These are phyloP conservation scores for Actias luna DNA, from an alignment of 2,888 invertebrate genomes.

Conservation along the genomic window DNA sequence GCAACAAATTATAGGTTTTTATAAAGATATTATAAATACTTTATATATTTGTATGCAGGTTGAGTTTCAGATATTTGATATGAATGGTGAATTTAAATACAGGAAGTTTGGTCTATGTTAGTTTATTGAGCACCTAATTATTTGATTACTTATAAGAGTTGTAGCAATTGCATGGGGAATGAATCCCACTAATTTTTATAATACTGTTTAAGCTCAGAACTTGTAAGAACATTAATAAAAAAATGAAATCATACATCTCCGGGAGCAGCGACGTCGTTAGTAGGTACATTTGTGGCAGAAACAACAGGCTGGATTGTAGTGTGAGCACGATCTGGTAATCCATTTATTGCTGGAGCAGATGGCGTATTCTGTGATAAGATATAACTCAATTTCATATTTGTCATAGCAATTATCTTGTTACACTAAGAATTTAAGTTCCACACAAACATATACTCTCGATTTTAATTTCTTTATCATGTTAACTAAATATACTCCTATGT, in stretches of 20 bases:
- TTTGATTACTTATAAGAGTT: not conserved
- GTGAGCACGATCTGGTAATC: not conserved
- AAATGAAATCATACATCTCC: conserved; percentile 8
- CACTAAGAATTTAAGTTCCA: not conserved
- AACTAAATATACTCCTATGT: not conserved
- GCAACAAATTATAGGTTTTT: too few relatives aligned
- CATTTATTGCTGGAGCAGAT: not conserved
- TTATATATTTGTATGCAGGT: not conserved
- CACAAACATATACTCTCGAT: not conserved
- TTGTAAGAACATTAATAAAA: not conserved
- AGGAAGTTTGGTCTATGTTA: not conserved
- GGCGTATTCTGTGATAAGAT: conserved; percentile 20
- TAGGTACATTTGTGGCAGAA: not conserved
- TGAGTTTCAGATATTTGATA: not conserved
- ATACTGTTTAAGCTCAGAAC: not conserved
- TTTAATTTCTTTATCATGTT: not conserved
- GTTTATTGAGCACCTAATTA: too few relatives aligned
- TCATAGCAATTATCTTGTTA: not conserved
- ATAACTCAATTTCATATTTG: not conserved
- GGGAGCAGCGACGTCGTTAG: not conserved
- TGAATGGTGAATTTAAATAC: not conserved
- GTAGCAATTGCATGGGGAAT: not conserved
- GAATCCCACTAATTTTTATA: too few relatives aligned
- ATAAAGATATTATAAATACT: too few relatives aligned
- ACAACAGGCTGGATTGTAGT: not conserved